Evolutionary conservation across 1,140 invertebrate species (phyloP).

Genomic region (Gerris buenoi): DNA sequence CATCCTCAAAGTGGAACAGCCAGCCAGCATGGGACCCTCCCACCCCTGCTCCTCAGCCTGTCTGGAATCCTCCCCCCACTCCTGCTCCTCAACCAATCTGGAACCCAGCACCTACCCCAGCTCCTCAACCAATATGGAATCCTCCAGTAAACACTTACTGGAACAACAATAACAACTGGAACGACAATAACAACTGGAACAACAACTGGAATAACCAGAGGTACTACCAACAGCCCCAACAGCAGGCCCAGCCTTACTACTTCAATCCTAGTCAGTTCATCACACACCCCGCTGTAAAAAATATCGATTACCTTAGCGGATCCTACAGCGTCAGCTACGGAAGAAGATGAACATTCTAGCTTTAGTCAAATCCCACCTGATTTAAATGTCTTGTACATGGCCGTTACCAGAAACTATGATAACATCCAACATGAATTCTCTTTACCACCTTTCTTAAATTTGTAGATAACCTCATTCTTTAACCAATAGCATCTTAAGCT

Average conservation of each 20-base stretch:
- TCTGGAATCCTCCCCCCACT: neutral
- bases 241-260: constrained; percentile 18
- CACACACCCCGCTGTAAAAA: constrained; percentile 41
- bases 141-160: neutral
- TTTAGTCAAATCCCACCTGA: too few relatives aligned
- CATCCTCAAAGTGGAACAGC: constrained; percentile 10
- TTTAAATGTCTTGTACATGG: too few relatives aligned
- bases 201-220: constrained; percentile 26
- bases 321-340: constrained; percentile 53
- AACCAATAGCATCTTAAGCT: too few relatives aligned
- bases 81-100: constrained; percentile 12
- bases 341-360: constrained; percentile 16
- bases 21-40: constrained; percentile 7
- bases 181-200: constrained; percentile 24
- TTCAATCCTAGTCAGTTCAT: constrained; percentile 27
- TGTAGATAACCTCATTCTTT: too few relatives aligned
- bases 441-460: too few relatives aligned
- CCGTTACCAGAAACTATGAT: neutral
- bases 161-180: constrained; percentile 23
- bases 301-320: constrained; percentile 45
- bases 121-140: constrained; percentile 20
- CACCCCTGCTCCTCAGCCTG: constrained; percentile 8
- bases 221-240: constrained; percentile 27
- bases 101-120: constrained; percentile 17
- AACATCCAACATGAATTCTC: neutral